These are phyloP conservation scores for Dryobota labecula DNA, from an alignment of 2,888 invertebrate species.

Conservation along the genomic window DNA sequence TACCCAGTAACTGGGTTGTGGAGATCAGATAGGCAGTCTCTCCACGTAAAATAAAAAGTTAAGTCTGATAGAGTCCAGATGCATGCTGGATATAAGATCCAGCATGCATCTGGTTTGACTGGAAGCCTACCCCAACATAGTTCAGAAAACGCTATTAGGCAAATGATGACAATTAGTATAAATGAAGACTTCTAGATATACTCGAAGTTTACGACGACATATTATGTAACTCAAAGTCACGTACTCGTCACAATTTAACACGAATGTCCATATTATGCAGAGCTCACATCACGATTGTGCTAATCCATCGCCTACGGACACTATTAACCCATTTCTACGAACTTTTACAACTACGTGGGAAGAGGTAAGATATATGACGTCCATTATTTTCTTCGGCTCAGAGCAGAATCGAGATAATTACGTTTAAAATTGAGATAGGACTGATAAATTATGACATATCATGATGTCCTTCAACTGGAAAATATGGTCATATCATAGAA, in stretches of 20 bases:
- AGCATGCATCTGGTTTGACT: not conserved
- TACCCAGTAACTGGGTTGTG: not conserved
- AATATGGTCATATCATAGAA: not conserved
- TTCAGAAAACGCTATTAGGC: not conserved
- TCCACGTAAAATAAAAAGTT: too few species aligned
- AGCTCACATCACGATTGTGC: conserved; percentile 34
- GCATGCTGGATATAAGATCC: too few species aligned
- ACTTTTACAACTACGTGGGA: conserved; percentile 46
- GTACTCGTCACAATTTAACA: conserved; percentile 15
- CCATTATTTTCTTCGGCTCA: conserved; percentile 31
- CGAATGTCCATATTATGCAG: conserved; percentile 14
- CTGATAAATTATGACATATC: conserved; percentile 10
- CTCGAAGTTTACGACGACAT: not conserved
- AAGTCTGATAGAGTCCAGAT: too few species aligned
- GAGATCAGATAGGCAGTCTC: not conserved
- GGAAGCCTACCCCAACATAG: too few species aligned
- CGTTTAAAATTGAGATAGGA: conserved; percentile 18
- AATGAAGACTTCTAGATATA: not conserved
- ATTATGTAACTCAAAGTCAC: not conserved
- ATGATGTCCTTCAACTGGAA: not conserved
- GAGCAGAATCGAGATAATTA: conserved; percentile 8
- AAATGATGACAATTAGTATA: not conserved
- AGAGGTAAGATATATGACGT: conserved; percentile 10
- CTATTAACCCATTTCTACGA: conserved; percentile 48
- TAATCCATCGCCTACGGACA: conserved; percentile 48